Evolutionary conservation across 2,888 invertebrate genomes (phyloP), one percentile per base, ranked within the genome.

Genomic region (Drosophila mercatorum): DNA sequence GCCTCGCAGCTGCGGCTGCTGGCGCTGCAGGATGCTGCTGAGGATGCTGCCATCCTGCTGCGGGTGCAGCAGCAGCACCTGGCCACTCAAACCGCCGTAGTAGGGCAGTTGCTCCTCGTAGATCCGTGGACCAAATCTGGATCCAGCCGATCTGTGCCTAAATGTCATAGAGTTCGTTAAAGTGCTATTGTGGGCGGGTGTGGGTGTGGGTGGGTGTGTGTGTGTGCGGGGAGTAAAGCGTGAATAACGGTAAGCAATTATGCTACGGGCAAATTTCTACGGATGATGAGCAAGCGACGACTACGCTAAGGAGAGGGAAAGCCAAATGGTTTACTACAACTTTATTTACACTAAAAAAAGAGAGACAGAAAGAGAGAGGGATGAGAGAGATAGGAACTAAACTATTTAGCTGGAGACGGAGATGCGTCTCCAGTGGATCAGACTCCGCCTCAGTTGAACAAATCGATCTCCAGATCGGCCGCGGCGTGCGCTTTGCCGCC

Each of bases 401-500:
- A 63, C 72, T 78, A 78, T 62, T 62, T 61, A 66, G 70, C 57
- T 51, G 52, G 14, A 49, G 55, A 31, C 41, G 10, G 22, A n/a
- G 22, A n/a, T 14, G 5, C 3, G n/a, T 38, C 58, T 59, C 58
- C 57, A 46, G 53, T 56, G 31, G 56, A 31, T 44, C 28, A 7
- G 41, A 38, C 56, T 14, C 22, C 56, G 14, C 26, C 55, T 75
- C 62, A 90, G 66, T 88, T 88, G 55, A 91, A 91, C 78, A 91
- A 89, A 83, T 94, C 94, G 70, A 95, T 87, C 84, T 95, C 94
- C 71, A 96, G 94, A 91, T 96, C 95, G 63, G 96, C 96, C 88
- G 96, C 94, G 0, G 96, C 96, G 88, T 96, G 96, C 0, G 96
- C 96, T 56, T 95, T 94, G 10, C 96, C 96, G 5, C 96, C 96